Evolutionary conservation across 2,113 vertebrate species (phyloP), one percentile per base, ranked within the genome.

Genomic region (Ia io): DNA sequence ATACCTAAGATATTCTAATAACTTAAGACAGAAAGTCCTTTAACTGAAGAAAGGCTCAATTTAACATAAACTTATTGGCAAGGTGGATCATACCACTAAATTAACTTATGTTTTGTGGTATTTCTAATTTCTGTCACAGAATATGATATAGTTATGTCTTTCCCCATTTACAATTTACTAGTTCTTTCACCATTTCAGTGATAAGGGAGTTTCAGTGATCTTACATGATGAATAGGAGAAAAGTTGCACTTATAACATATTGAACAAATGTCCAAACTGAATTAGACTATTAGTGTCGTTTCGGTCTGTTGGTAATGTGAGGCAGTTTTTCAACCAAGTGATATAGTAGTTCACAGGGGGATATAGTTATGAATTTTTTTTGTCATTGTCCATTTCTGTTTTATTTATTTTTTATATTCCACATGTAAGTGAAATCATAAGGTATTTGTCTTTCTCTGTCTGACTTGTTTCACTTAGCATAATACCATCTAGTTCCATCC

Each of bases 121-220:
- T 82, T 93, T 90, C 82, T 93, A 42, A 51, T 71, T 90, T 95
- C 37, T 84, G 13, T 82, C 89, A 91, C 59, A 93, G 49, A 92
- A 82, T 78, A n/a, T 71, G 44, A 30, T 84, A 94, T 56, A 69
- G 32, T 53, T 92, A 83, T 63, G 9, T 71, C 65, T 84, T 65
- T 74, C 17, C 3, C 71, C 44, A 59, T 85, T 90, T 94, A 85
- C 47, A 96, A 49, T 97, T 97, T 97, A 96, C 78, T 97, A 96
- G 94, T 92, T 94, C 79, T 96, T 97, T 91, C 91, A 97, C 95
- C 96, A 79, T 97, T 96, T 96, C 74, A 92, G 53, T 70, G 51
- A 77, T 77, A 91, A 8, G 37, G 73, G 32, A 47, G 35, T 82
- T 79, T 94, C 89, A 69, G 56, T 23, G 77, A 95, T 95, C 86